phyloP scores from a whole-genome alignment of 2,113 vertebrate genomes.

The Sturnus vulgaris region DNA sequence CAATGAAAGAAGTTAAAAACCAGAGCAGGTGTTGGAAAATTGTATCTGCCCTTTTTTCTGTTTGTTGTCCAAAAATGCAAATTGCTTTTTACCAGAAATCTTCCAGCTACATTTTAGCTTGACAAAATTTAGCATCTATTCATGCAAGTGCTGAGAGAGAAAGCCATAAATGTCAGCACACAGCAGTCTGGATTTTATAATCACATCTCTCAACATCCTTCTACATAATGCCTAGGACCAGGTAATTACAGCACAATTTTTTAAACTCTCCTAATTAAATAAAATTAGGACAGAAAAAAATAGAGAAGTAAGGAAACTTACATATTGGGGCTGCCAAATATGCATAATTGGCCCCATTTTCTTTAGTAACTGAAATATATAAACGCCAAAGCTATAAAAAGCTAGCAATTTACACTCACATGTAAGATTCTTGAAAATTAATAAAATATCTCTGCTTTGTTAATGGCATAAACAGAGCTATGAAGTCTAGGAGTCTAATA shows the following conservation, averaged over 20 bases:
- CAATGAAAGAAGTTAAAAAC: slow-evolving; percentile 22
- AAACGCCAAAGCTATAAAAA: background rate
- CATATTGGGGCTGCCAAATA: background rate
- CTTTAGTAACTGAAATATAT: background rate
- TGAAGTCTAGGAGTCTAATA: background rate
- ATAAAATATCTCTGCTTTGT: background rate
- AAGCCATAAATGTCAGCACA: slow-evolving; percentile 27
- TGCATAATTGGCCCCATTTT: background rate
- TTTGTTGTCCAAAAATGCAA: slow-evolving; percentile 47
- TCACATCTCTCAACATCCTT: slow-evolving; percentile 31
- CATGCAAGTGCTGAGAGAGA: background rate
- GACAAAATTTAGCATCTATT: slow-evolving; percentile 9
- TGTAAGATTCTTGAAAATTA: background rate
- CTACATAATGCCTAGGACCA: background rate
- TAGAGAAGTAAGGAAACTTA: background rate
- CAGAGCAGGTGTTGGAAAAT: slow-evolving; percentile 43
- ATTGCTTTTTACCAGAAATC: slow-evolving; percentile 24
- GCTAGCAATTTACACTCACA: background rate
- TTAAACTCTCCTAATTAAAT: background rate
- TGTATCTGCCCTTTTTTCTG: slow-evolving; percentile 34
- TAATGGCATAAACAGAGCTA: background rate
- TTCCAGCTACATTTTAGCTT: slow-evolving; percentile 1
- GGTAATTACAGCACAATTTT: background rate
- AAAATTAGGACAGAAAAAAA: background rate
- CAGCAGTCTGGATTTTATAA: slow-evolving; percentile 32